phyloP scores from a whole-genome alignment of 2,797 vertebrate species.

The Emys orbicularis region DNA sequence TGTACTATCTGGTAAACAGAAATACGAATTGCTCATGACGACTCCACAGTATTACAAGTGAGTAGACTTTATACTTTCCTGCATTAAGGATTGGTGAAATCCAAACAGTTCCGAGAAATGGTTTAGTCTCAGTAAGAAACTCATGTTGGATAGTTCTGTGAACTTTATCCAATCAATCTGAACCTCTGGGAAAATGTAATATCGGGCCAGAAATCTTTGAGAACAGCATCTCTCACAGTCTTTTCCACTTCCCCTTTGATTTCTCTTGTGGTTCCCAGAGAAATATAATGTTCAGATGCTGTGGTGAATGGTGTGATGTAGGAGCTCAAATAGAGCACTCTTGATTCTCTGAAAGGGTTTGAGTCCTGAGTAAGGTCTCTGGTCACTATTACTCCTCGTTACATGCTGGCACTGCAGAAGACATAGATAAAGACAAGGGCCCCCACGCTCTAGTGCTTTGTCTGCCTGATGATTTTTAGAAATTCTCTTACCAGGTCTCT shows the following conservation, averaged over 20 bases:
- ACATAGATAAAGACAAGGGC: too few species aligned
- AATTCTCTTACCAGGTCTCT: too few species aligned
- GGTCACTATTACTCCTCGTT: background rate
- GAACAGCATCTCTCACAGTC: background rate
- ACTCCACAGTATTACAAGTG: background rate
- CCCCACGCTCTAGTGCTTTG: too few species aligned
- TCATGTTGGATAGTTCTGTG: background rate
- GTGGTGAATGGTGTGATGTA: background rate
- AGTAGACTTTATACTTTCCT: background rate
- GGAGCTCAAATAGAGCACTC: background rate
- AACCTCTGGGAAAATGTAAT: accelerated
- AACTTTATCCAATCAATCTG: accelerated
- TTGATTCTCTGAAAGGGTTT: background rate
- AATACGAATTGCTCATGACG: background rate
- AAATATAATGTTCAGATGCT: background rate
- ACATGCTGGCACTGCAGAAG: background rate
- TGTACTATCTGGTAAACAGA: background rate
- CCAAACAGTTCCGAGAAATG: background rate
- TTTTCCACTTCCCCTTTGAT: background rate
- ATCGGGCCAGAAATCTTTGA: accelerated
- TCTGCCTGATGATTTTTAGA: too few species aligned
- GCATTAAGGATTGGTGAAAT: background rate
- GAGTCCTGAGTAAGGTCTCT: background rate
- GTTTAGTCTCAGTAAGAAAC: accelerated
- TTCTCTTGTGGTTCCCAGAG: background rate